Conservation (phyloP, 2,113 vertebrate genomes). For the Natator depressus region DNA sequence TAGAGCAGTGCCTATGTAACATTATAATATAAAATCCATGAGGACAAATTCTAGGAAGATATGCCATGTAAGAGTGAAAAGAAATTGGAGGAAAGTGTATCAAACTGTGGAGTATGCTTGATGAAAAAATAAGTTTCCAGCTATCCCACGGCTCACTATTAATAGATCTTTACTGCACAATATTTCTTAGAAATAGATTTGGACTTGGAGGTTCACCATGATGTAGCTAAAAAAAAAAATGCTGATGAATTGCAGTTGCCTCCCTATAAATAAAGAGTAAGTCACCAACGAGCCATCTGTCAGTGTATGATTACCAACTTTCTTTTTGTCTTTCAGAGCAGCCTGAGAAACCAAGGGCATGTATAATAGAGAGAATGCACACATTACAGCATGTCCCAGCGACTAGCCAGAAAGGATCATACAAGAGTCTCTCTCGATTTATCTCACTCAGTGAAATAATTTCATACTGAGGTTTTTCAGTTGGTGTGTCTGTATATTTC, state of each 20-base stretch:
- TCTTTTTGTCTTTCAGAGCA: constrained; percentile 74
- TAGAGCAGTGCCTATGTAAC: background rate
- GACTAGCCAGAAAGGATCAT: constrained; percentile 14
- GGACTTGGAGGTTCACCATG: constrained; percentile 42
- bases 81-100: background rate
- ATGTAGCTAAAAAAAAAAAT: constrained; percentile 31
- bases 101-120: background rate
- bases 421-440: constrained; percentile 10
- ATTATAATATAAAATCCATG: background rate
- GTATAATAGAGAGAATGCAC: constrained; percentile 20
- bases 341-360: constrained; percentile 51
- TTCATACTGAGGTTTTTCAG: constrained; percentile 40
- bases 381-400: background rate
- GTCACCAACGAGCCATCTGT: constrained; percentile 72
- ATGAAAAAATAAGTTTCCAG: constrained; percentile 41
- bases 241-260: constrained; percentile 62
- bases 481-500: background rate
- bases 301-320: constrained; percentile 71
- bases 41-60: background rate
- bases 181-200: constrained; percentile 58
- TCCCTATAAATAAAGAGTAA: constrained; percentile 70
- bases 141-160: constrained; percentile 35
- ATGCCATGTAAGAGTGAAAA: background rate
- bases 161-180: constrained; percentile 27
- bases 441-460: constrained; percentile 8